Evolutionary conservation across 2,797 vertebrate species (phyloP).

Genomic region (Centroberyx gerrardi): DNA sequence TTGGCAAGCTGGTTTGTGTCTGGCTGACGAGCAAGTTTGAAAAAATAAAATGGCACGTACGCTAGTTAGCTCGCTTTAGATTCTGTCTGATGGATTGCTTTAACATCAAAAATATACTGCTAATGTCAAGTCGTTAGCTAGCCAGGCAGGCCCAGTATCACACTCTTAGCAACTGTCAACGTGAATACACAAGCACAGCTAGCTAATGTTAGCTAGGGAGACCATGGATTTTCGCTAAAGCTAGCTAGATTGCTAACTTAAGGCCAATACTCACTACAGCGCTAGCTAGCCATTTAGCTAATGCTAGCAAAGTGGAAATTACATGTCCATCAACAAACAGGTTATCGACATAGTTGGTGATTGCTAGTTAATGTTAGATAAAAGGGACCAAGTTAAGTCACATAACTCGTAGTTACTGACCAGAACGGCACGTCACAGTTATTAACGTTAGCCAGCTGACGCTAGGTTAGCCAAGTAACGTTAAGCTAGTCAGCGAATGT

Average conservation of each 20-base stretch:
- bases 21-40: conserved; percentile 46
- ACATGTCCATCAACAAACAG: conserved; percentile 19
- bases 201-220: conserved; percentile 40
- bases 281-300: conserved; percentile 50
- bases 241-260: not conserved
- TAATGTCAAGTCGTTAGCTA: conserved; percentile 40
- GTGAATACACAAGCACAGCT: conserved; percentile 32
- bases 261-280: conserved; percentile 33
- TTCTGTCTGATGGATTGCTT: not conserved
- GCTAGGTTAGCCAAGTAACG: conserved; percentile 66
- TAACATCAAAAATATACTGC: conserved; percentile 38
- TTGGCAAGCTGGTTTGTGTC: conserved; percentile 37
- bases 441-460: conserved; percentile 61
- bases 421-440: conserved; percentile 28
- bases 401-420: not conserved
- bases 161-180: conserved; percentile 50
- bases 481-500: conserved; percentile 38
- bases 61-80: conserved; percentile 38
- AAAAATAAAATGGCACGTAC: conserved; percentile 24
- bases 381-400: not conserved
- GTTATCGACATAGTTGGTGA: conserved; percentile 32
- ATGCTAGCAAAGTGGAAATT: conserved; percentile 42
- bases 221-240: conserved; percentile 52
- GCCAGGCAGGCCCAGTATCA: conserved; percentile 26
- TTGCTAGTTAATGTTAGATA: not conserved